A percentile compares a stretch with the other conserved stretches of the same genome.
Conservation (phyloP, 2,888 invertebrate genomes). For the Apamea crenata region DNA sequence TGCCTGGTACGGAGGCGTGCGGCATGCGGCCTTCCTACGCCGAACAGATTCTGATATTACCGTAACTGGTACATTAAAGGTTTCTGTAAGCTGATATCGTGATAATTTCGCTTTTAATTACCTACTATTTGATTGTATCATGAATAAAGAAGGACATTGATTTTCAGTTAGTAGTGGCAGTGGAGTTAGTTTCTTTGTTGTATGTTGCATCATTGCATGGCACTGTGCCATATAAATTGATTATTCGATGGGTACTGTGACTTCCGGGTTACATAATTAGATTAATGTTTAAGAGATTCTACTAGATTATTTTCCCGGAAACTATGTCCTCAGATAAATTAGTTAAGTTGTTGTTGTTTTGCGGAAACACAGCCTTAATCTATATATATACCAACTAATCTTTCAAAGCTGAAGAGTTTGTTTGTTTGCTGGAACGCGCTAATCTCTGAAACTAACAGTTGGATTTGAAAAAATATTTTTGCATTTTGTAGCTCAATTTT, state of each 20-base stretch:
- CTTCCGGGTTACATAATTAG: slow-evolving; percentile 22
- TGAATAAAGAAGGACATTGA: slow-evolving; percentile 51
- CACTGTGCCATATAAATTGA: slow-evolving; percentile 61
- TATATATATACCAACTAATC: neutral
- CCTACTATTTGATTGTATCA: slow-evolving; percentile 49
- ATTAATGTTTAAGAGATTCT: slow-evolving; percentile 13
- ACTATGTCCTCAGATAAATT: neutral
- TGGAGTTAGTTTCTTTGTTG: slow-evolving; percentile 26
- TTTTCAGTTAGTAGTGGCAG: slow-evolving; percentile 56
- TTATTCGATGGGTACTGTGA: slow-evolving; percentile 28
- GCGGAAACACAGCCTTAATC: neutral
- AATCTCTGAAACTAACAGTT: no score
- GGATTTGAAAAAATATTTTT: no score
- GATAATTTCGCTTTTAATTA: slow-evolving; percentile 64
- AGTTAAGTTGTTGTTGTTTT: neutral
- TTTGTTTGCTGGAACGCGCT: no score
- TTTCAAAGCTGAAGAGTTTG: no score
- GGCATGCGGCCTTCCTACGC: slow-evolving; percentile 58
- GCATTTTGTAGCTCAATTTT: no score
- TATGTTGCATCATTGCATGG: slow-evolving; percentile 66
- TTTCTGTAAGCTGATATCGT: slow-evolving; percentile 54
- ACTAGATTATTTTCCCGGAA: neutral
- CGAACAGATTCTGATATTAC: slow-evolving; percentile 45
- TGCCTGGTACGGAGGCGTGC: slow-evolving; percentile 68
- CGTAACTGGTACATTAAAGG: slow-evolving; percentile 63